Base-by-base conservation (phyloP, 1,140 invertebrate species). In the Zaprionus lachaisei region DNA sequence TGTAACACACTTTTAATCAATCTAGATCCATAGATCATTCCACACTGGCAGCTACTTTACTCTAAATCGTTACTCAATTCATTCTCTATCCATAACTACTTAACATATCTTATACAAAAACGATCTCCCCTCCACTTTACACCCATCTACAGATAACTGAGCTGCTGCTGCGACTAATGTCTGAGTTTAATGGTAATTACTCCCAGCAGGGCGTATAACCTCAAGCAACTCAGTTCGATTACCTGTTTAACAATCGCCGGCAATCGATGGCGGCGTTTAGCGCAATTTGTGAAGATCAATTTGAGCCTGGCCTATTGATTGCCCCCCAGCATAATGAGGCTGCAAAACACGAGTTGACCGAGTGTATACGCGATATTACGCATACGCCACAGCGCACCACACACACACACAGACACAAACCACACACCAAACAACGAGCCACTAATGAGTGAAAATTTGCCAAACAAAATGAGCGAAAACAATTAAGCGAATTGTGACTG, bases 401-500 rank as follows among this genome's bases (percentile, higher is more conserved):
- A 41, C 41, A 47, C 26, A 31, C 6, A 5, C 34, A 72, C 70
- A 71, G 49, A 34, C 51, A 44, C 51, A 55, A 22, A 5, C 37
- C 20, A 11, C 41, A 31, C 58, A 20, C 44, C 65, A 47, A 51
- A 14, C 65, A 81, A 72, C 79, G 49, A 72, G 73, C 51, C 74
- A 76, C 74, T 87, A 89, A 87, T 89, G 69, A 79, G 81, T 64
- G 78, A 83, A 87, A 89, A 87, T 81, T 79, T 55, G 58, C 78
- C 68, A 64, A 64, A 69, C 71, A 49, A 83, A 80, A 79, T 72
- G 84, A 70, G 68, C 47, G 67, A 79, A 83, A 77, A 87, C 66
- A 87, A 87, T 87, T 83, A 89, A 79, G 78, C 64, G 38, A 89
- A 77, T 77, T 77, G 69, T 77, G 41, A 72, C 78, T 80, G 84